Base-by-base conservation (phyloP, 2,797 vertebrate species). In the Australoheros facetus region DNA sequence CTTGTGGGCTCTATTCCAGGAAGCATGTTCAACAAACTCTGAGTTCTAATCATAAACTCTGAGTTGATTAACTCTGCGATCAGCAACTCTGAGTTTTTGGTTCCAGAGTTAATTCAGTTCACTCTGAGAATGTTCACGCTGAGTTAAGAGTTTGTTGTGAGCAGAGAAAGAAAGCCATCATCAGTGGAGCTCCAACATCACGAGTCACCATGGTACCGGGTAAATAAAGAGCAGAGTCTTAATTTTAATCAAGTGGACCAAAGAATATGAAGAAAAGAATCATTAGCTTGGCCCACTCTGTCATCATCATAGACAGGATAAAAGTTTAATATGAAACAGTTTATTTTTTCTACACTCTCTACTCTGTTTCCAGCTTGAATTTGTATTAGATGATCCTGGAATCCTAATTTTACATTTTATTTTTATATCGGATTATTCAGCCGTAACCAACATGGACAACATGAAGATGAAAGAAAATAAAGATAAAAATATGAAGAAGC, bases 91-190 rank as follows among this genome's bases (percentile, higher is more conserved):
- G n/a, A 39, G 12, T 60, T 39, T 60, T 60, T n/a, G 8, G 11
- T 39, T 60, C 13, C 2, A 0, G 58, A 21, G 34, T 12, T 34
- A n/a, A 3, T 37, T 37, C 57, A 59, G 10, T 59, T 59, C n/a
- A 59, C 57, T 59, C 0, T 13, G 57, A 10, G 5, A 34, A 59
- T n/a, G 17, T n/a, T 59, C 32, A 59, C 11, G 1, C 19, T n/a
- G 57, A 34, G 57, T 19, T 34, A 59, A 1, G 5, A 0, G 17
- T 19, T 6, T 59, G 19, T 0, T 0, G 2, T 59, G 58, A 59
- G 30, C n/a, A 37, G 58, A 59, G 58, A 59, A 1, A 37, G 19
- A 34, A 59, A 59, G 10, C 16, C 13, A 19, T 37, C 32, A 13
- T 37, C 58, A 37, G 9, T 37, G 34, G 34, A 9, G 8, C 34